phyloP scores from a whole-genome alignment of 2,113 vertebrate species.

The Brevimyrus niger region DNA sequence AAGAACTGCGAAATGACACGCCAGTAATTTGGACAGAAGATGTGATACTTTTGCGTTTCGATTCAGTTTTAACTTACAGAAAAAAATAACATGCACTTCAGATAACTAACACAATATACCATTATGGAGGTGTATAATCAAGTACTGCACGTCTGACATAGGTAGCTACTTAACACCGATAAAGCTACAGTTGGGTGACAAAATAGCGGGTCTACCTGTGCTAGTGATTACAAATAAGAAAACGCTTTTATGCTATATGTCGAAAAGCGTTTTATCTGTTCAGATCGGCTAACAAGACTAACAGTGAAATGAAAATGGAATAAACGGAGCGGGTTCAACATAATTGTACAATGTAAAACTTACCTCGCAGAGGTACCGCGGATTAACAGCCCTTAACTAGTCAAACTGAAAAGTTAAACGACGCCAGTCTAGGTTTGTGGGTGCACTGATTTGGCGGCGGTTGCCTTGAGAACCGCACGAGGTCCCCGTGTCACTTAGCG shows the following conservation, averaged over 20 bases:
- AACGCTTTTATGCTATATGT: neutral
- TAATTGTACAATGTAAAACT: neutral
- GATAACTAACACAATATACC: neutral
- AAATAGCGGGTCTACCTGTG: neutral
- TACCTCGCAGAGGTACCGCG: neutral
- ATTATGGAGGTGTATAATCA: neutral
- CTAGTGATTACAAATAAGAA: neutral
- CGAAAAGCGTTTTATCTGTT: neutral
- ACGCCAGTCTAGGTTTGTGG: neutral
- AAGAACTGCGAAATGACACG: neutral
- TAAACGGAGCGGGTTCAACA: neutral
- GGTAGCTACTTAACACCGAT: neutral
- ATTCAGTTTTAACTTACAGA: neutral
- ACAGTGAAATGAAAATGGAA: neutral
- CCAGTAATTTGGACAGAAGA: neutral
- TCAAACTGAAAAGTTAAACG: neutral
- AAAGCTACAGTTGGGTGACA: neutral
- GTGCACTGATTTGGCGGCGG: slow-evolving; percentile 19
- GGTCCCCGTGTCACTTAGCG: slow-evolving; percentile 42
- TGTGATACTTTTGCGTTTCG: neutral
- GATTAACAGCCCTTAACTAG: neutral
- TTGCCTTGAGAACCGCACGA: slow-evolving; percentile 52
- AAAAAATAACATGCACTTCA: neutral
- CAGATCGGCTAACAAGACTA: neutral
- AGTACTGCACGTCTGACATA: neutral